These are phyloP conservation scores for Stenurella melanura DNA, from an alignment of 2,888 invertebrate genomes.

Conservation along the genomic window DNA sequence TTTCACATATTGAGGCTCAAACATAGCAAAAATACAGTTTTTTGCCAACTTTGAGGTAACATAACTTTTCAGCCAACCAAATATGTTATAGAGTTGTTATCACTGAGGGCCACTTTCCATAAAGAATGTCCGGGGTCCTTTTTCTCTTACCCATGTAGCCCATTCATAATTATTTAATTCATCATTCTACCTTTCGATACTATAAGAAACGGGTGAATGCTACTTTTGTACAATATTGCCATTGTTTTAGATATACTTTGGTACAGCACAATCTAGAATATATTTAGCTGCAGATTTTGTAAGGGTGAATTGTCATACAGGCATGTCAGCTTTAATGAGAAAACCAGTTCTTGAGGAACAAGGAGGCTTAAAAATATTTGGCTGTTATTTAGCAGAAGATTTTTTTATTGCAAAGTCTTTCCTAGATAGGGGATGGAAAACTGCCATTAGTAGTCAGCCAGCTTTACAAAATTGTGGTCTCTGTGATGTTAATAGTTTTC, in stretches of 20 bases:
- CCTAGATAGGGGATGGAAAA: constrained; percentile 91
- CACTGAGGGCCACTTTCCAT: too few relatives aligned
- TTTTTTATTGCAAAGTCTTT: constrained; percentile 97
- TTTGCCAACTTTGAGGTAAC: too few relatives aligned
- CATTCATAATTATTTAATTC: too few relatives aligned
- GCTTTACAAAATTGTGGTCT: constrained; percentile 96
- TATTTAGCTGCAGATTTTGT: constrained; percentile 94
- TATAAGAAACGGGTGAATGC: too few relatives aligned
- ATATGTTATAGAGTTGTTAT: too few relatives aligned
- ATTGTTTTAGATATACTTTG: constrained; percentile 87
- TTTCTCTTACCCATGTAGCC: too few relatives aligned
- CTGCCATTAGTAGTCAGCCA: constrained; percentile 93
- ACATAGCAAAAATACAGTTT: too few relatives aligned
- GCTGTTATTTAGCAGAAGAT: constrained; percentile 97
- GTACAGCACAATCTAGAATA: constrained; percentile 96
- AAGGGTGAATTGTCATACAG: constrained; percentile 97
- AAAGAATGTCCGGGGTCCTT: too few relatives aligned
- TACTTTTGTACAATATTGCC: constrained; percentile 14
- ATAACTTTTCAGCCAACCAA: too few relatives aligned
- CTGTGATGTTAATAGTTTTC: constrained; percentile 90
- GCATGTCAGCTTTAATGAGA: constrained; percentile 97
- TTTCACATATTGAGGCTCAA: too few relatives aligned
- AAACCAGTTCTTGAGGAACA: constrained; percentile 92
- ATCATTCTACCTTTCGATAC: too few relatives aligned
- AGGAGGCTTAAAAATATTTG: constrained; percentile 94